phyloP scores from a whole-genome alignment of 2,113 vertebrate species.

The Plecturocebus donacophilus region DNA sequence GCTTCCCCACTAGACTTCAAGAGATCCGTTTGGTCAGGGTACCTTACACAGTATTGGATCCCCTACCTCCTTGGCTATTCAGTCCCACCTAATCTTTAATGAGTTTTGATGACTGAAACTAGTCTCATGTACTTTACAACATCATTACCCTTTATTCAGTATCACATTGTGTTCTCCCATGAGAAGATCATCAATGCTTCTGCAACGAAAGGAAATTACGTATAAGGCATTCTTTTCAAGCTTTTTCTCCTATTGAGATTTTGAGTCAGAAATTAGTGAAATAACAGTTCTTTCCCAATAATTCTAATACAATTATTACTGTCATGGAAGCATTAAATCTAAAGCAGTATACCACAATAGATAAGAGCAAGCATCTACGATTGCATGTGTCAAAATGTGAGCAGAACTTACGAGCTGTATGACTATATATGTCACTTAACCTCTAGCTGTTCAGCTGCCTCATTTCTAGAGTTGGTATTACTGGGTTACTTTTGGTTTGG shows the following conservation, averaged over 20 bases:
- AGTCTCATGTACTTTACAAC: not conserved
- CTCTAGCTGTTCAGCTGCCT: not conserved
- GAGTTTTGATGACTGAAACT: not conserved
- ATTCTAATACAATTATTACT: not conserved
- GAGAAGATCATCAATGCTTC: not conserved
- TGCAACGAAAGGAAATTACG: not conserved
- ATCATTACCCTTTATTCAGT: not conserved
- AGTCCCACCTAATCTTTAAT: not conserved
- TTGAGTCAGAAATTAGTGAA: not conserved
- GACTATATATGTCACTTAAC: not conserved
- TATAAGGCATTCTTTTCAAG: not conserved
- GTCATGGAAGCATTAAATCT: not conserved
- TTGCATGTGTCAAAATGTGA: not conserved
- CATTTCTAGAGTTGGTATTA: not conserved
- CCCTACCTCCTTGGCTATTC: not conserved
- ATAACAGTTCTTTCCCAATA: not conserved
- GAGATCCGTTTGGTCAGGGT: not conserved
- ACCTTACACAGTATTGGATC: not conserved
- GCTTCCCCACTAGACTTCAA: not conserved
- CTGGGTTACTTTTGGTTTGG: fast-evolving
- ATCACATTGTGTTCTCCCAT: not conserved
- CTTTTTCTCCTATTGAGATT: not conserved
- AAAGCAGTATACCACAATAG: too few species aligned
- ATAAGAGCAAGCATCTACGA: not conserved
- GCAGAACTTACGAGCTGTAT: fast-evolving